These are phyloP conservation scores for Muscina levida DNA, from an alignment of 2,888 invertebrate species.

Conservation along the genomic window DNA sequence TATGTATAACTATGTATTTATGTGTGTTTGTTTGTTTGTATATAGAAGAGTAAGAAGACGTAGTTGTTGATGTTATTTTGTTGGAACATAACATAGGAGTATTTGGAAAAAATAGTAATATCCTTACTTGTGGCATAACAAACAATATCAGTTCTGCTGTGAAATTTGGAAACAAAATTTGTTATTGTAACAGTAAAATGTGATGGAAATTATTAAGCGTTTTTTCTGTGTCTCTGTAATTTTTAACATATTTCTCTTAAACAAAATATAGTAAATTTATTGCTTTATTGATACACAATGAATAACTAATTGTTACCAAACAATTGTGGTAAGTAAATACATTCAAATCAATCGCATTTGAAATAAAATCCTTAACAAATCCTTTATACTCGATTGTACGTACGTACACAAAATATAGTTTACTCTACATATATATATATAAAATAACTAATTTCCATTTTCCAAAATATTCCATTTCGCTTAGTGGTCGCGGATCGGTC, in stretches of 20 bases:
- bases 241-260: neutral
- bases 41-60: slow-evolving; percentile 18
- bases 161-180: neutral
- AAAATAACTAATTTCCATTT: too few relatives aligned
- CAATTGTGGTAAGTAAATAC: slow-evolving; percentile 69
- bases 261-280: slow-evolving; percentile 23
- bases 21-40: slow-evolving; percentile 16
- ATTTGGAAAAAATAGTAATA: slow-evolving; percentile 9
- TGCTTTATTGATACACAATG: slow-evolving; percentile 35
- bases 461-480: too few relatives aligned
- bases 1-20: slow-evolving; percentile 1
- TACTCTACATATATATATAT: too few relatives aligned
- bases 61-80: slow-evolving; percentile 1
- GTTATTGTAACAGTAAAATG: neutral
- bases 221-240: neutral
- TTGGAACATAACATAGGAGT: slow-evolving; percentile 19
- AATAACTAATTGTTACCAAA: slow-evolving; percentile 4
- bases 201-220: neutral
- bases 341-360: neutral
- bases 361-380: neutral
- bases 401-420: too few relatives aligned
- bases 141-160: neutral
- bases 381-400: too few relatives aligned
- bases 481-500: too few relatives aligned
- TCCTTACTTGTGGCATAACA: neutral